phyloP scores from a whole-genome alignment of 1,140 invertebrate genomes.

The Ridgeia piscesae region DNA sequence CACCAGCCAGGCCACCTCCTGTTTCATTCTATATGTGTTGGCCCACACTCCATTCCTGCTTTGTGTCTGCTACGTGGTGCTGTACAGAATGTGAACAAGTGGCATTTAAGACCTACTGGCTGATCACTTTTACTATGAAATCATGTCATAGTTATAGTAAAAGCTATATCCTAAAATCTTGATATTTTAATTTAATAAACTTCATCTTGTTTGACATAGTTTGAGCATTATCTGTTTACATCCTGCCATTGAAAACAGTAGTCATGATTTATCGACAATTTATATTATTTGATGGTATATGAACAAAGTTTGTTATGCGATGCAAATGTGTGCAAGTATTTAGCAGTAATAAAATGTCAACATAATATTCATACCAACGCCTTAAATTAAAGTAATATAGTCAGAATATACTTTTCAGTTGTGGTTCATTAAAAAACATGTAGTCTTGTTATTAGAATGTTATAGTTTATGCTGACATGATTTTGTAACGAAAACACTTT shows the following conservation, averaged over 20 bases:
- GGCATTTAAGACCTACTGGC: neutral
- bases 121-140: neutral
- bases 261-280: neutral
- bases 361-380: no score
- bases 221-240: neutral
- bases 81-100: neutral
- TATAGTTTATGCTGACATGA: neutral
- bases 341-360: neutral
- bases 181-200: neutral
- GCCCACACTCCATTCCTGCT: no score
- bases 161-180: neutral
- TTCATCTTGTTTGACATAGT: neutral
- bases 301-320: neutral
- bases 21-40: neutral
- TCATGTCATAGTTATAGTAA: neutral
- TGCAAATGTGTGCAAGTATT: neutral
- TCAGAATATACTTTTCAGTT: neutral
- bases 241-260: neutral
- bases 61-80: no score
- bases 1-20: neutral
- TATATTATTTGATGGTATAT: neutral
- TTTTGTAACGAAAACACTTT: neutral
- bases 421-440: neutral
- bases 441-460: neutral
- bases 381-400: no score